Evolutionary conservation across 1,140 invertebrate species (phyloP).

Genomic region (Asbolus verrucosus): DNA sequence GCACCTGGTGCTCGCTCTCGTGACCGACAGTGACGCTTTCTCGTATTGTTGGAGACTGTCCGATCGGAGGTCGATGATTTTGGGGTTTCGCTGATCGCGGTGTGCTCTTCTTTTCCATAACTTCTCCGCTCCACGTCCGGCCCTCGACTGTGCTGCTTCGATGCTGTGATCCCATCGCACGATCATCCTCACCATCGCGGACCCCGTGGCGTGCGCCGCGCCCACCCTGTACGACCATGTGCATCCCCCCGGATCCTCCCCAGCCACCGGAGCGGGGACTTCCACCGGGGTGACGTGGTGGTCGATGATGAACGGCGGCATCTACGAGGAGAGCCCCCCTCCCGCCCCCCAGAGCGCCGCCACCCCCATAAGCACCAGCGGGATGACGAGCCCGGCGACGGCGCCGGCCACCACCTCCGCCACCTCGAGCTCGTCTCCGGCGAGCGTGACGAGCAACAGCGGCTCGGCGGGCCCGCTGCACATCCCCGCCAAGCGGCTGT

Average conservation of each 20-base stretch:
- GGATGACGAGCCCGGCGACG: slow-evolving; percentile 67
- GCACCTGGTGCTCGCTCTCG: slow-evolving; percentile 52
- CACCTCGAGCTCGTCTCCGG: slow-evolving; percentile 78
- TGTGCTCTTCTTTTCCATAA: slow-evolving; percentile 58
- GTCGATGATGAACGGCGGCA: slow-evolving; percentile 83
- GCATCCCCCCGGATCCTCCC: slow-evolving; percentile 78
- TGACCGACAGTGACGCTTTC: too few species aligned
- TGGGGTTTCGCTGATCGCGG: slow-evolving; percentile 44
- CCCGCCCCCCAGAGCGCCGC: slow-evolving; percentile 70
- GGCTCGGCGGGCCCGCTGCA: slow-evolving; percentile 77
- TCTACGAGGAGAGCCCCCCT: slow-evolving; percentile 81
- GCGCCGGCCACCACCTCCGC: slow-evolving; percentile 69
- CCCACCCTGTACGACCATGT: slow-evolving; percentile 83
- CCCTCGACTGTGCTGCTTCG: slow-evolving; percentile 33
- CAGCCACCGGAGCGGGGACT: slow-evolving; percentile 82
- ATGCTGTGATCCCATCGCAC: slow-evolving; percentile 62
- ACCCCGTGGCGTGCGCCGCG: slow-evolving; percentile 83
- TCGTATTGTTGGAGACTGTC: background rate
- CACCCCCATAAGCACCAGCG: slow-evolving; percentile 66
- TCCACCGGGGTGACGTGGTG: slow-evolving; percentile 84
- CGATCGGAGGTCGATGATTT: background rate
- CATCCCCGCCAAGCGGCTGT: slow-evolving; percentile 84
- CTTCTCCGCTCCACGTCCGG: slow-evolving; percentile 6
- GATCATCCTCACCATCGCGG: slow-evolving; percentile 78
- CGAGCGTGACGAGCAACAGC: slow-evolving; percentile 74